Base-by-base conservation (phyloP, 2,888 invertebrate genomes). In the Capitulum mitella region DNA sequence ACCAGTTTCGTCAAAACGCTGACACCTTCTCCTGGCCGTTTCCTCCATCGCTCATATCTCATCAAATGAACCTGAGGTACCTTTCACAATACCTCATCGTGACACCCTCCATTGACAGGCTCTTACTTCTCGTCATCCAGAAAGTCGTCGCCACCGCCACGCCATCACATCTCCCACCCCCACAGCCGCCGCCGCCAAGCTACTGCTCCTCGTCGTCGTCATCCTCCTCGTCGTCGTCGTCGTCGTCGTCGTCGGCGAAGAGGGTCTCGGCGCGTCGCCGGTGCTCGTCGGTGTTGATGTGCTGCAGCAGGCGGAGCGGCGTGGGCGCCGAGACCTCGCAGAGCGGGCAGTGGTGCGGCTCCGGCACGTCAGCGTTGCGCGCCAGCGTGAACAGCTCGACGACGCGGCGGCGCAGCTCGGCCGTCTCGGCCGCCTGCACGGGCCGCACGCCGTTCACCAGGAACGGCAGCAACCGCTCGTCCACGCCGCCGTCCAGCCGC, bases 271-370 rank as follows among this genome's bases (percentile, higher is more conserved):
- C 70, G 12, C 8, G 37, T 8, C 12, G 26, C 22, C 37, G 37
- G 70, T 70, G 70, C 40, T 70, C 70, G 37, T 37, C 26, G 26
- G 40, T 26, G 70, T 37, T 70, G 70, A 70, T 40, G 70, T 70
- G 70, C 8, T 3, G 26, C 37, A 37, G 22, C 26, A 70, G 40
- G 22, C 8, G 10, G 37, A 26, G 26, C 70, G 70, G 70, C 8
- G 37, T 70, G 26, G 70, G 70, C 26, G 26, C 26, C 10, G 70
- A 40, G 37, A 70, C 40, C 22, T 70, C 40, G 37, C 70, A 70
- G 19, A 70, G 40, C 8, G 37, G 37, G 26, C 70, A 70, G 40
- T 40, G 12, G 70, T 70, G 70, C 26, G 70, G 70, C 37, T 70
- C 40, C 26, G 37, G 10, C 26, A 10, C 40, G 26, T 70, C 40